Evolutionary conservation across 2,888 invertebrate species (phyloP).

Genomic region (Anorthoa munda): DNA sequence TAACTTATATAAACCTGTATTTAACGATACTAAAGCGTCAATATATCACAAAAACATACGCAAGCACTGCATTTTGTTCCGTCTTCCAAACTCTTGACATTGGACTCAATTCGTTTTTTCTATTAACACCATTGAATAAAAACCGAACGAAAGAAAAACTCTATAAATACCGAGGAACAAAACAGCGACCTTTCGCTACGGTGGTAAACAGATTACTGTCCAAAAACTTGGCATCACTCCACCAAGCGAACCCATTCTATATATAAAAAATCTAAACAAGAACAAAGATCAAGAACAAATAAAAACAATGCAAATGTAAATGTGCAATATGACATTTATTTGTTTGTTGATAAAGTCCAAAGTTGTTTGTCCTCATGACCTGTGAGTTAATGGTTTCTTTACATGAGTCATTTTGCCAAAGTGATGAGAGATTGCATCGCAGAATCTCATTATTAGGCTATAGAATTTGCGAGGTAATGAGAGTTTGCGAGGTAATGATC

Average conservation of each 20-base stretch:
- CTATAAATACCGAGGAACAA: constrained; percentile 27
- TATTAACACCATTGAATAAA: constrained; percentile 10
- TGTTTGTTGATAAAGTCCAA: constrained; percentile 44
- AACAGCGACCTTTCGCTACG: constrained; percentile 60
- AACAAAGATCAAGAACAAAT: constrained; percentile 68
- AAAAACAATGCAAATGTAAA: constrained; percentile 56
- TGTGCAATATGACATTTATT: constrained; percentile 49
- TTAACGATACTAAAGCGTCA: not conserved
- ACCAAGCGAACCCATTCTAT: constrained; percentile 73
- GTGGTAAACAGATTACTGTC: constrained; percentile 80
- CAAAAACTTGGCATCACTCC: constrained; percentile 80
- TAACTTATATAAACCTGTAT: not conserved
- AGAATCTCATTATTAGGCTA: constrained; percentile 36
- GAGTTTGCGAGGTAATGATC: constrained; percentile 50
- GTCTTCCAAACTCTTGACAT: constrained; percentile 56
- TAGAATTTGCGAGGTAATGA: constrained; percentile 50
- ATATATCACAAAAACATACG: constrained; percentile 46
- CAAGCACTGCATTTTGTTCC: constrained; percentile 50
- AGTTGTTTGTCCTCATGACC: constrained; percentile 50
- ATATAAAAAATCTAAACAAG: constrained; percentile 75
- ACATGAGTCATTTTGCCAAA: constrained; percentile 61
- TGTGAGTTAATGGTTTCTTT: constrained; percentile 30
- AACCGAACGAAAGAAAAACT: constrained; percentile 2
- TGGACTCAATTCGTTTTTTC: constrained; percentile 20
- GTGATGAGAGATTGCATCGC: no score